These are phyloP conservation scores for Trochalopteron elliotii DNA, from an alignment of 2,113 vertebrate species.

Conservation along the genomic window DNA sequence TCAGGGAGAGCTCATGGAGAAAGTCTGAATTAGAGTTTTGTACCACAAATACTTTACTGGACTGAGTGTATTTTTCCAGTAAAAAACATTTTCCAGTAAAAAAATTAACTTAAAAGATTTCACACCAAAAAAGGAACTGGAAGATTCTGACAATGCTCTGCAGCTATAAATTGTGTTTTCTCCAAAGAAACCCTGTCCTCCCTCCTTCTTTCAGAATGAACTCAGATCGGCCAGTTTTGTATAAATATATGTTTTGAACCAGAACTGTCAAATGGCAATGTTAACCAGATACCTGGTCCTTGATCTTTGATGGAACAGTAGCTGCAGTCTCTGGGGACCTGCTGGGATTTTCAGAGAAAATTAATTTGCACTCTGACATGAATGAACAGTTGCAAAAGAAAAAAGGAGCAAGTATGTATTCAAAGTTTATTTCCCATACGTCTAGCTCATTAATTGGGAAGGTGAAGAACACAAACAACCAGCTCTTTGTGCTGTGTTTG, in stretches of 20 bases:
- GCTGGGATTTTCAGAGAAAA: neutral
- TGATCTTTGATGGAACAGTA: neutral
- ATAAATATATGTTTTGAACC: neutral
- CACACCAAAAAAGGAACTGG: neutral
- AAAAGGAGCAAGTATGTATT: neutral
- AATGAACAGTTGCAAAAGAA: neutral
- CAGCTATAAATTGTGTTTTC: neutral
- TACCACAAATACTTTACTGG: neutral
- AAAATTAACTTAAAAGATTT: neutral
- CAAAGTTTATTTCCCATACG: neutral
- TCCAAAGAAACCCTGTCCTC: neutral
- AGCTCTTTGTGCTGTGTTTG: neutral
- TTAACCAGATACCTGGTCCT: neutral
- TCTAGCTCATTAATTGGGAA: neutral
- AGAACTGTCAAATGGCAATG: neutral
- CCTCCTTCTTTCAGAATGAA: neutral
- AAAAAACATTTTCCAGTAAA: too few species aligned
- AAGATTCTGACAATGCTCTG: neutral
- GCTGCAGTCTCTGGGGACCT: neutral
- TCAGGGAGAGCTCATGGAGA: neutral
- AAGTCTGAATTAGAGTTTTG: neutral
- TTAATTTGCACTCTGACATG: neutral
- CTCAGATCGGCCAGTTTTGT: neutral
- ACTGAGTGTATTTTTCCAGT: too few species aligned
- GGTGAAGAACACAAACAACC: neutral